Evolutionary conservation across 2,888 invertebrate genomes (phyloP).

Genomic region (Eupithecia dodoneata): DNA sequence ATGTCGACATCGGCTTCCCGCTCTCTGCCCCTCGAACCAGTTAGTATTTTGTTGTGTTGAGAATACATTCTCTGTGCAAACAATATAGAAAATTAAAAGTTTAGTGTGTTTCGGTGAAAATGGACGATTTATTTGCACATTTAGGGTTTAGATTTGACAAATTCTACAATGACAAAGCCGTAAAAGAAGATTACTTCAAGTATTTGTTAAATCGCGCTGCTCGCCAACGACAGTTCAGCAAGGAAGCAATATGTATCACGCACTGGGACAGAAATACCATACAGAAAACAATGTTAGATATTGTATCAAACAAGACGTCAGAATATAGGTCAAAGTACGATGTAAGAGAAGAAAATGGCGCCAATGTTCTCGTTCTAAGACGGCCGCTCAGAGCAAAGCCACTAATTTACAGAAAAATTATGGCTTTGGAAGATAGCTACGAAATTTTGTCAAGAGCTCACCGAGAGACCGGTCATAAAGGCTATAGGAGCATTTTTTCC

Average conservation of each 20-base stretch:
- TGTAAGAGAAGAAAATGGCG: slow-evolving; percentile 16
- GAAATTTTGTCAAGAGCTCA: slow-evolving; percentile 9
- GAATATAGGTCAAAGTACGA: neutral
- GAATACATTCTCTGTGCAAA: neutral
- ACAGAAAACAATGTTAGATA: slow-evolving; percentile 2
- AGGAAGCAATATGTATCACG: neutral
- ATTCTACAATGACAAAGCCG: slow-evolving; percentile 2
- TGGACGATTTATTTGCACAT: neutral
- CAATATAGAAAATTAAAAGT: neutral
- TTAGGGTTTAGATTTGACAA: slow-evolving; percentile 9
- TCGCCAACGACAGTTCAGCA: neutral
- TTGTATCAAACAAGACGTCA: neutral
- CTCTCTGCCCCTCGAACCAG: neutral
- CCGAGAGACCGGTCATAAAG: slow-evolving; percentile 12
- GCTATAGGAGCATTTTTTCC: neutral
- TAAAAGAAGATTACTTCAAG: neutral
- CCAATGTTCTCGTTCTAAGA: slow-evolving; percentile 5
- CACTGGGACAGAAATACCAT: neutral
- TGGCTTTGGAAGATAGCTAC: slow-evolving; percentile 19
- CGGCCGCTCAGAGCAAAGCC: neutral
- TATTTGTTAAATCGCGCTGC: neutral
- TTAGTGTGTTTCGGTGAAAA: neutral
- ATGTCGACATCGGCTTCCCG: neutral
- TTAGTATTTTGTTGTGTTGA: neutral
- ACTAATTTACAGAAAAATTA: slow-evolving; percentile 2